Percentiles rank a stretch among this genome's conserved stretches.
These are phyloP conservation scores for Cichladusa arquata DNA, from an alignment of 2,113 vertebrate species.

Conservation along the genomic window DNA sequence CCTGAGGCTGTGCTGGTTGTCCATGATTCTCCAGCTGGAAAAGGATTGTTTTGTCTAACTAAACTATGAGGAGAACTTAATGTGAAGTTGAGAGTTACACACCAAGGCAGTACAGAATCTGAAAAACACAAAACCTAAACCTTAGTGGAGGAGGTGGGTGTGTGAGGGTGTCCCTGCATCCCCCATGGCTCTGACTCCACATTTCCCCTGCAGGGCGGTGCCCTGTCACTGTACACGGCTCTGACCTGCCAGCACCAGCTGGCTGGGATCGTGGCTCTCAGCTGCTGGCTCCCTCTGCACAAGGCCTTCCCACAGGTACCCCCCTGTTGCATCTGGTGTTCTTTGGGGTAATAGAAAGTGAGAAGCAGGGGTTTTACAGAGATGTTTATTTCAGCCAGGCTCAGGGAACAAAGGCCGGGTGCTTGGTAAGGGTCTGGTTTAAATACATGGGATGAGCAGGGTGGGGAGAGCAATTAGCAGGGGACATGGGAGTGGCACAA, in stretches of 20 bases:
- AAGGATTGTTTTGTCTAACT: too few relatives aligned
- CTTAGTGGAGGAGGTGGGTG: neutral
- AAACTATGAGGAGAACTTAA: too few relatives aligned
- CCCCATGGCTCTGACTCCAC: neutral
- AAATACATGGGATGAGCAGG: too few relatives aligned
- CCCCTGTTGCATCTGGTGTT: too few relatives aligned
- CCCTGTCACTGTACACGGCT: conserved; percentile 94
- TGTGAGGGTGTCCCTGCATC: neutral
- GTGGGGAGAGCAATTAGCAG: too few relatives aligned
- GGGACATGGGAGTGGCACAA: too few relatives aligned
- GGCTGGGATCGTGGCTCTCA: conserved; percentile 93
- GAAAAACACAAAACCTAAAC: neutral
- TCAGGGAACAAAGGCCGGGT: too few relatives aligned
- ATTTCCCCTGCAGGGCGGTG: conserved; percentile 83
- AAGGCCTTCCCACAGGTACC: conserved; percentile 90
- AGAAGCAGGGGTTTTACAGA: too few relatives aligned
- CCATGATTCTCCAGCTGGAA: too few relatives aligned
- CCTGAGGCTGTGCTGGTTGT: neutral
- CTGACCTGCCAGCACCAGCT: conserved; percentile 92
- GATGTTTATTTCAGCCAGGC: too few relatives aligned
- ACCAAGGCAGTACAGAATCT: neutral
- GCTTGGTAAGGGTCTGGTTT: too few relatives aligned
- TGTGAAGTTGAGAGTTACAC: neutral
- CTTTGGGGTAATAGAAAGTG: too few relatives aligned
- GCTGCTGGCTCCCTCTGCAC: conserved; percentile 97